phyloP scores from a whole-genome alignment of 2,797 vertebrate genomes.

The Mus minutoides region DNA sequence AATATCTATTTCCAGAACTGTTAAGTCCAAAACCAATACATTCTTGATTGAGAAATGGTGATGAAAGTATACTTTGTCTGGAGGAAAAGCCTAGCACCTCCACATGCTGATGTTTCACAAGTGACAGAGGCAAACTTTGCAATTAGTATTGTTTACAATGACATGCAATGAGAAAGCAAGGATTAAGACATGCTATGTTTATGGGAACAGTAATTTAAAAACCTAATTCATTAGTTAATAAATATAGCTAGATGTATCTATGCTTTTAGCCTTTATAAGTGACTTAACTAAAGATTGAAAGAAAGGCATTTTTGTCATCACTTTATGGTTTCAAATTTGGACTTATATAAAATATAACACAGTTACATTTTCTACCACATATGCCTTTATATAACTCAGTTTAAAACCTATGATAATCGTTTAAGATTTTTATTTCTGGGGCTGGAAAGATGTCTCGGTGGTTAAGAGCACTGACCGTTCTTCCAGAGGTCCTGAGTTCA shows the following conservation, averaged over 20 bases:
- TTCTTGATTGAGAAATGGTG: slow-evolving; percentile 29
- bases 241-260: neutral
- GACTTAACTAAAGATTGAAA: neutral
- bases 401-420: neutral
- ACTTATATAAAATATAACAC: slow-evolving; percentile 57
- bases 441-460: too few species aligned
- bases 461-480: too few species aligned
- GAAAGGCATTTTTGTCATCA: slow-evolving; percentile 5
- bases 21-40: slow-evolving; percentile 26
- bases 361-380: neutral
- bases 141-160: neutral
- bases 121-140: slow-evolving; percentile 29
- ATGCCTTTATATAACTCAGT: slow-evolving; percentile 41
- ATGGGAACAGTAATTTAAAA: slow-evolving; percentile 41
- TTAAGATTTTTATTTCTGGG: neutral
- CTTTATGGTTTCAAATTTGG: slow-evolving; percentile 69
- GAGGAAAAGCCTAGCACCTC: slow-evolving; percentile 49
- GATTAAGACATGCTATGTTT: slow-evolving; percentile 27
- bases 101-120: slow-evolving; percentile 37
- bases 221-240: slow-evolving; percentile 58
- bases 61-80: neutral
- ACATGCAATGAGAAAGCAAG: slow-evolving; percentile 75
- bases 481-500: too few species aligned
- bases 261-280: slow-evolving; percentile 1
- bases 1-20: slow-evolving; percentile 39